Evolutionary conservation across 2,888 invertebrate species (phyloP), one percentile per base, ranked within the genome.

Genomic region (Tenthredo amoena): DNA sequence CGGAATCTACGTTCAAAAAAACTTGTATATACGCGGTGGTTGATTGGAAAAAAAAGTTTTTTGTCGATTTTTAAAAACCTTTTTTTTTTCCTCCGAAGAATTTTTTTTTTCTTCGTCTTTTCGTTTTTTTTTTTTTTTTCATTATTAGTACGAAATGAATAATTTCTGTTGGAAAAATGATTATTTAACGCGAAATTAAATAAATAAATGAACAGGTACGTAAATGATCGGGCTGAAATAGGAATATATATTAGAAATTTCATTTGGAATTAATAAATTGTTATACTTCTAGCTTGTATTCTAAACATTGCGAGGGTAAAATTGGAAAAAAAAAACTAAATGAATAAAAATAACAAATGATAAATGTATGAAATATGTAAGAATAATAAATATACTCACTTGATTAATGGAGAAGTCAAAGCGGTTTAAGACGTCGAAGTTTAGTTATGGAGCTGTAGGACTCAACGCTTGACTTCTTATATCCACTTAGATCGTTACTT

Each of bases 381-480:
- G 7, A 74, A 40, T 50, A n/a, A 50, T 50, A 18, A 15, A 15
- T 47, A 47, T 47, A 81, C 81, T 81, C 21, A 81, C 81, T 62
- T 62, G 31, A 81, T 26, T 12, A n/a, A 9, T 81, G 37, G 2
- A 55, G 40, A 62, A 40, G 15, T n/a, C 12, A 81, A 58, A 31
- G 55, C 68, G 68, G 21, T 58, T 34, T 47, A 81, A 62, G 58
- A 58, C 62, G 58, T 81, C 79, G 37, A 81, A 62, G 81, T 62
- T 81, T 9, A 62, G 81, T 62, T 62, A n/a, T 81, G 81, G 10
- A 81, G 81, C 58, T 40, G 81, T 37, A 40, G 40, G 43, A 37
- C 50, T 58, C 21, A 81, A 81, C 62, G 81, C 58, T 81, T 81
- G 37, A 58, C 81, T 81, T 62, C 81, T 81, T 81, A 81, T 81